Conservation (phyloP, 2,888 invertebrate genomes). For the Sminthurinus aureus region DNA sequence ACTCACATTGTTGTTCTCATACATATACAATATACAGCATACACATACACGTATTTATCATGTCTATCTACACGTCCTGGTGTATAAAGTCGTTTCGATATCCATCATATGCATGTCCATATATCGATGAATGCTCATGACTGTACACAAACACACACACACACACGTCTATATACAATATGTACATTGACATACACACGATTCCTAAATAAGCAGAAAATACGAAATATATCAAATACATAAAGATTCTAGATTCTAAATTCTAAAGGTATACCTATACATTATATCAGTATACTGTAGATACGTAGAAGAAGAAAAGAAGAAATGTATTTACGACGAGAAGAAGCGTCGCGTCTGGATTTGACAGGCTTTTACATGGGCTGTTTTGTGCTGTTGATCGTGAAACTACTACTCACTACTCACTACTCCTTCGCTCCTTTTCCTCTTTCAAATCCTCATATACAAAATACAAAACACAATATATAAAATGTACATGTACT, state of each 20-base stretch:
- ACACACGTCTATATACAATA: background rate
- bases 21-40: background rate
- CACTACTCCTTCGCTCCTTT: constrained; percentile 3
- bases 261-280: background rate
- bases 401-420: constrained; percentile 16
- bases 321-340: constrained; percentile 24
- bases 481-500: background rate
- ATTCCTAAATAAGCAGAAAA: background rate
- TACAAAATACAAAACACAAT: background rate
- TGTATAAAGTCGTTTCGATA: background rate
- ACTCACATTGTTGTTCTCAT: background rate
- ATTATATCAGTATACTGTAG: background rate
- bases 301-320: background rate
- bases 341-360: constrained; percentile 48
- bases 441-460: background rate
- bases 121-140: background rate
- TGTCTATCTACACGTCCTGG: background rate
- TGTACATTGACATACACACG: background rate
- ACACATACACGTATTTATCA: background rate
- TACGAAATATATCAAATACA: background rate
- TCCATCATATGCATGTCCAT: background rate
- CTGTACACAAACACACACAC: background rate
- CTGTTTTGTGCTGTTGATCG: constrained; percentile 36
- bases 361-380: constrained; percentile 49
- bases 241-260: no score